Conservation (phyloP, 2,797 vertebrate genomes). For the Hippopotamyrus pictus region DNA sequence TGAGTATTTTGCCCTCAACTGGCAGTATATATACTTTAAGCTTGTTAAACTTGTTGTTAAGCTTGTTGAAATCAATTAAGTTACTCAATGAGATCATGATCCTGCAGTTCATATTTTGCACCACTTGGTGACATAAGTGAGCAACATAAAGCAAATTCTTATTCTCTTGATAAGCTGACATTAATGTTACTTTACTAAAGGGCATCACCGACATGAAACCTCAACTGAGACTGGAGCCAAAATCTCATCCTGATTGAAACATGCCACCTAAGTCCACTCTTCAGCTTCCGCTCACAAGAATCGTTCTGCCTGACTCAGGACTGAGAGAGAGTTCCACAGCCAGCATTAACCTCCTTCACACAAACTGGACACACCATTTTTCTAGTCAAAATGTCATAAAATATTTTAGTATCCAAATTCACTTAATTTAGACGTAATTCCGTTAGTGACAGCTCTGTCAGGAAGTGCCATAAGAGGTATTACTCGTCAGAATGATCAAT, state of each 20-base stretch:
- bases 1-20: not conserved
- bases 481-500: not conserved
- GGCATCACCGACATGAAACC: not conserved
- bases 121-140: constrained; percentile 22
- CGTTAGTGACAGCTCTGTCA: not conserved
- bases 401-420: not conserved
- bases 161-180: not conserved
- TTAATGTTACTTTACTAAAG: not conserved
- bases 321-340: not conserved
- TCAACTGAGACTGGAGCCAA: not conserved
- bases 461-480: not conserved
- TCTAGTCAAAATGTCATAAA: not conserved
- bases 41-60: not conserved
- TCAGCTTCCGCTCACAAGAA: not conserved
- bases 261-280: not conserved
- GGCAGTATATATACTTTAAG: not conserved
- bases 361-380: not conserved
- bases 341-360: not conserved
- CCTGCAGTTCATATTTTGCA: not conserved
- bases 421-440: not conserved
- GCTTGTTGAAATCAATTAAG: not conserved
- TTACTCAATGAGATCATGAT: not conserved
- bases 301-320: not conserved
- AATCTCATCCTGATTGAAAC: not conserved
- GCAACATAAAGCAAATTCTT: not conserved